A percentile compares a stretch with the other conserved stretches of the same genome.
These are phyloP conservation scores for Amaurobius ferox DNA, from an alignment of 2,888 invertebrate species.

Conservation along the genomic window DNA sequence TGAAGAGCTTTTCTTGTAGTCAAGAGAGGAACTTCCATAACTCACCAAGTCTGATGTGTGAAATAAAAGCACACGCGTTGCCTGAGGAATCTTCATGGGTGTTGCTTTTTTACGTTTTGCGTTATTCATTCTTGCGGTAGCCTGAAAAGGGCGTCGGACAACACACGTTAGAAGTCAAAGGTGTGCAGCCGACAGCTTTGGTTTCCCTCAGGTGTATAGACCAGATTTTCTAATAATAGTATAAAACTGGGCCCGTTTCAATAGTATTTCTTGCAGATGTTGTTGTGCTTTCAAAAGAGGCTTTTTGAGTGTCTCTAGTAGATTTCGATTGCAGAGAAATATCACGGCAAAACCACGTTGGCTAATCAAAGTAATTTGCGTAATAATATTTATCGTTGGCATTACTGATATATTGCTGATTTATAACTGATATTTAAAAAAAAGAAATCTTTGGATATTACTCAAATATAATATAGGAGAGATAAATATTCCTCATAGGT, in stretches of 20 bases:
- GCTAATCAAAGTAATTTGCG: too few species aligned
- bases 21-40: conserved; percentile 17
- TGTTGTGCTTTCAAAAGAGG: too few species aligned
- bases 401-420: too few species aligned
- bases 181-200: not conserved
- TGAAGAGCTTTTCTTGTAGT: conserved; percentile 37
- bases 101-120: conserved; percentile 33
- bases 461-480: too few species aligned
- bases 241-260: not conserved
- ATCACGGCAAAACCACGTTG: too few species aligned
- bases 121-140: conserved; percentile 18
- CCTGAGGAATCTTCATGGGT: conserved; percentile 17
- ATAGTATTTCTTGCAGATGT: too few species aligned
- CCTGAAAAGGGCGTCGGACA: conserved; percentile 10
- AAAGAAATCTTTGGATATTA: too few species aligned
- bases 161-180: not conserved
- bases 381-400: too few species aligned
- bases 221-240: not conserved
- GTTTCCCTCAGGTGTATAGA: not conserved
- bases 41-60: conserved; percentile 21
- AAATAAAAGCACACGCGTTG: conserved; percentile 29
- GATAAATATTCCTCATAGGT: too few species aligned
- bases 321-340: too few species aligned
- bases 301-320: too few species aligned
- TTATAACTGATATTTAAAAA: too few species aligned